Percentiles rank a stretch among this genome's conserved stretches.
Evolutionary conservation across 2,888 invertebrate genomes (phyloP).

Genomic region (Nomada hirtipes): DNA sequence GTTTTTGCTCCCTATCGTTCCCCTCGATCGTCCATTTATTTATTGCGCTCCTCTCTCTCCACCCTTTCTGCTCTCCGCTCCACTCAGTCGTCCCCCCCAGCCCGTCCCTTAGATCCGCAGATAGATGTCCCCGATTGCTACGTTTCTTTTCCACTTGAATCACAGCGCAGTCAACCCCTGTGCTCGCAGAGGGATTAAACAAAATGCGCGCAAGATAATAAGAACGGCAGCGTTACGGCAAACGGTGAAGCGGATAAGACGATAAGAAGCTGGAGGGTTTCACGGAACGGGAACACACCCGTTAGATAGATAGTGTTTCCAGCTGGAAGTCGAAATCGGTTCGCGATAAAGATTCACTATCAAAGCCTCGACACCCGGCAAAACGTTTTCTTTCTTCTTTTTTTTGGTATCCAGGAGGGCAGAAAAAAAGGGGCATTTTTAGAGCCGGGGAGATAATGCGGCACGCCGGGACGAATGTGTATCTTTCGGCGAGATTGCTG

Average conservation of each 20-base stretch:
- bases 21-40: slow-evolving; percentile 24
- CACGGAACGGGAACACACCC: too few relatives aligned
- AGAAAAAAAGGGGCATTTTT: not conserved
- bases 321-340: slow-evolving; percentile 20
- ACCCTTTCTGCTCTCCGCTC: too few relatives aligned
- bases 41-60: not conserved
- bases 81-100: too few relatives aligned
- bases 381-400: not conserved
- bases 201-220: not conserved
- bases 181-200: too few relatives aligned
- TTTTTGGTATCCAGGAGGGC: slow-evolving; percentile 26
- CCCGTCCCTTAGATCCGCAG: too few relatives aligned
- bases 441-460: slow-evolving; percentile 38
- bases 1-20: slow-evolving; percentile 25
- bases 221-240: not conserved
- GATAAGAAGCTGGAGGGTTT: too few relatives aligned
- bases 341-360: not conserved
- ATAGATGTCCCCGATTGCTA: too few relatives aligned
- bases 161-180: too few relatives aligned
- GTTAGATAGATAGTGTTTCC: not conserved
- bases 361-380: not conserved
- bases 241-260: not conserved
- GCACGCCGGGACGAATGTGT: slow-evolving; percentile 52
- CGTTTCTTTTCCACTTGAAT: too few relatives aligned
- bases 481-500: slow-evolving; percentile 70